Percentiles rank a stretch among this genome's conserved stretches.
Conservation (phyloP, 2,113 vertebrate species). For the Pseudolaguvia tuberculata region DNA sequence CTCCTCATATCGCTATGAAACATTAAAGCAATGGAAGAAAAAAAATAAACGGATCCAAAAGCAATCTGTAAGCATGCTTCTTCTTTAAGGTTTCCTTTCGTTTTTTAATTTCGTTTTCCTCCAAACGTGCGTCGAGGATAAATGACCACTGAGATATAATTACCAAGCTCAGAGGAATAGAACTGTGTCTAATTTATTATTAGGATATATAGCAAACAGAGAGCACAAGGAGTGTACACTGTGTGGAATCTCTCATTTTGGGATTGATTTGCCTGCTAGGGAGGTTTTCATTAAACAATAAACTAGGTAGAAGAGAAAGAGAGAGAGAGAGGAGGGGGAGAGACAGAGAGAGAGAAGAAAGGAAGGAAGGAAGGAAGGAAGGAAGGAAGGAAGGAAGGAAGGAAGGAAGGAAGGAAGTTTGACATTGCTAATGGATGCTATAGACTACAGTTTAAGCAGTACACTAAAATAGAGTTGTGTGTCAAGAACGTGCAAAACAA, state of each 20-base stretch:
- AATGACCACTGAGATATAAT: slow-evolving; percentile 46
- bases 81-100: slow-evolving; percentile 45
- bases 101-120: slow-evolving; percentile 53
- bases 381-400: no score
- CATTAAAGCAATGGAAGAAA: slow-evolving; percentile 28
- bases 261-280: slow-evolving; percentile 50
- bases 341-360: no score
- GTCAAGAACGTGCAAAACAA: slow-evolving; percentile 28
- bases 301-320: slow-evolving; percentile 44
- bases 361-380: no score
- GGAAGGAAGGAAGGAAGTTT: slow-evolving; percentile 28
- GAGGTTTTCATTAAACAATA: slow-evolving; percentile 51
- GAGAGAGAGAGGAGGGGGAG: neutral
- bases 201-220: slow-evolving; percentile 53
- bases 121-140: slow-evolving; percentile 43
- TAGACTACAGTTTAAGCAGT: slow-evolving; percentile 32
- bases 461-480: slow-evolving; percentile 26
- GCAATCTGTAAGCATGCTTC: slow-evolving; percentile 20
- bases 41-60: slow-evolving; percentile 23
- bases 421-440: slow-evolving; percentile 30
- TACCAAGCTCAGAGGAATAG: slow-evolving; percentile 8
- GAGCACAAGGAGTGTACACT: slow-evolving; percentile 17
- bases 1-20: slow-evolving; percentile 39
- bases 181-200: slow-evolving; percentile 37
- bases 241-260: slow-evolving; percentile 29